Conservation (phyloP, 2,888 invertebrate species). For the Drosophila atroscutellata region DNA sequence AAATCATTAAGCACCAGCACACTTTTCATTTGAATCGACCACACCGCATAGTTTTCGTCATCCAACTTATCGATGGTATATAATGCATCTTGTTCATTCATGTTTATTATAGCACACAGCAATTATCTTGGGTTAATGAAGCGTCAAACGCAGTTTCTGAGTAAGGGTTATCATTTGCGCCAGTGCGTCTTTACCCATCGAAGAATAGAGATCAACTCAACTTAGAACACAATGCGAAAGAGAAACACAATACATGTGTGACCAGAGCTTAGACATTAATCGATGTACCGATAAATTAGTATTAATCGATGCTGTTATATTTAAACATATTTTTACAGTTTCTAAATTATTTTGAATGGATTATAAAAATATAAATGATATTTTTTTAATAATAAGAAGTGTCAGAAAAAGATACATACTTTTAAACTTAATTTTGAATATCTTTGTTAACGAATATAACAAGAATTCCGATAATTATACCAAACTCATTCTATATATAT, state of each 20-base stretch:
- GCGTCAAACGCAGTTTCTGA: too few species aligned
- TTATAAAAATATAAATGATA: too few species aligned
- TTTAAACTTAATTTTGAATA: not conserved
- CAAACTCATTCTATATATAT: not conserved
- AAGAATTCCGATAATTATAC: not conserved
- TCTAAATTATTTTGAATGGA: too few species aligned
- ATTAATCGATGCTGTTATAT: too few species aligned
- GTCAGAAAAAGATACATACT: not conserved
- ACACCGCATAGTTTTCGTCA: constrained; percentile 13
- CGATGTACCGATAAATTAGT: too few species aligned
- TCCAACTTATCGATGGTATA: constrained; percentile 15
- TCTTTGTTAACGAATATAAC: not conserved
- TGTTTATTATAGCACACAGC: not conserved
- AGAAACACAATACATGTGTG: too few species aligned
- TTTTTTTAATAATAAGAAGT: not conserved
- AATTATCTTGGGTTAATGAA: not conserved
- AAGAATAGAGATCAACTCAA: too few species aligned
- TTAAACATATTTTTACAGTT: too few species aligned
- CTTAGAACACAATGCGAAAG: too few species aligned
- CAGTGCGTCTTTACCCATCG: too few species aligned
- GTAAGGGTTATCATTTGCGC: too few species aligned
- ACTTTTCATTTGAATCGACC: constrained; percentile 14
- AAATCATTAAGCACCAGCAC: not conserved
- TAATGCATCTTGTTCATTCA: constrained; percentile 11
- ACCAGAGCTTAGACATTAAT: too few species aligned